Evolutionary conservation across 2,113 vertebrate genomes (phyloP), one percentile per base, ranked within the genome.

Genomic region (Psophia crepitans): DNA sequence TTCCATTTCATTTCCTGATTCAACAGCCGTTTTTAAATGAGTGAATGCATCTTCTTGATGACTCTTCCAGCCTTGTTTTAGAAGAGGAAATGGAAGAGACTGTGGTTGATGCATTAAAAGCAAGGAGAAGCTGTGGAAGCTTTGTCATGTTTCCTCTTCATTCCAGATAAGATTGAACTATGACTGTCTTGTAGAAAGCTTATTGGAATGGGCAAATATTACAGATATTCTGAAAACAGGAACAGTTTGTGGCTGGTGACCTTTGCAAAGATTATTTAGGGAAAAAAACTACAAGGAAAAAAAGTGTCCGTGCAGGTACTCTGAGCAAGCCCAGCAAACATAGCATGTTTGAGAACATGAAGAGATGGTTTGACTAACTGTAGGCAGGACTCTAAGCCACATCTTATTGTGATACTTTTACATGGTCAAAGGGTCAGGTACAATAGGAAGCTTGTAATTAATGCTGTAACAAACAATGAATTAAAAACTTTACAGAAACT

Each of bases 31-130:
- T 97, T 96, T 94, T 88, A 94, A 98, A 96, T 96, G 76, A 98
- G 97, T 92, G 91, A 97, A 95, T 94, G 69, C 74, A 93, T 96
- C 93, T 96, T 92, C 90, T 56, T 97, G 89, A 98, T 98, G 95
- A 95, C 51, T 98, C 98, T 97, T 74, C 95, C 97, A 97, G 98
- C n/a, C 91, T 91, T 92, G 69, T 93, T 88, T 97, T 95, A 95
- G 43, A 95, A 95, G 66, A 95, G 96, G 95, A 97, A 97, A 96
- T 96, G 93, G 98, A 97, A 98, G 97, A 98, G 95, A 83, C 93
- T 95, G 89, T 94, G 93, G 90, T 83, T 92, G 74, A 63, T 53
- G 14, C 68, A 94, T 89, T 75, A 92, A 96, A 97, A 94, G 28
- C 71, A 57, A 66, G 33, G 30, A 65, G 57, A 92, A 61, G 32